phyloP scores from a whole-genome alignment of 2,797 vertebrate species.

The Sebastes alutus region DNA sequence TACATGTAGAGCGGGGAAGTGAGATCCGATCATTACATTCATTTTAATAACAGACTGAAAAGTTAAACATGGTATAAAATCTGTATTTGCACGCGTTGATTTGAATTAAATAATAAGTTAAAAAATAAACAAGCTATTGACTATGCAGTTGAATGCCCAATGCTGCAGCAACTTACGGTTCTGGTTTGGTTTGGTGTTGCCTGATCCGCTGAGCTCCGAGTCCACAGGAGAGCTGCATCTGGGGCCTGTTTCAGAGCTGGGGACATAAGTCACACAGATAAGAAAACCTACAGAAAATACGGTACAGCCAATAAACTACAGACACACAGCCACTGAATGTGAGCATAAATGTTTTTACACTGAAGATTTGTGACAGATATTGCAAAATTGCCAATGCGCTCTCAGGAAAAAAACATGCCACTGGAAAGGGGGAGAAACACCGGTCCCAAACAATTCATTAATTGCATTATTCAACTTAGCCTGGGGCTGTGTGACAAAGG shows the following conservation, averaged over 20 bases:
- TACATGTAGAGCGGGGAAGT: background rate
- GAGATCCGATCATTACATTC: background rate
- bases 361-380: too few relatives aligned
- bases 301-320: background rate
- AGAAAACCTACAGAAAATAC: slow-evolving; percentile 11
- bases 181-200: slow-evolving; percentile 74
- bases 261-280: slow-evolving; percentile 12
- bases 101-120: background rate
- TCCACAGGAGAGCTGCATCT: slow-evolving; percentile 91
- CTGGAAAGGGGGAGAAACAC: background rate
- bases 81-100: background rate
- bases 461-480: background rate
- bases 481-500: background rate
- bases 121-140: background rate
- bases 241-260: slow-evolving; percentile 91
- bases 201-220: slow-evolving; percentile 71
- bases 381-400: too few relatives aligned
- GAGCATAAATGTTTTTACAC: background rate
- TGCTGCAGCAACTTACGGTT: slow-evolving; percentile 81
- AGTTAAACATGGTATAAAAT: background rate
- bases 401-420: background rate
- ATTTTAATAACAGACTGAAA: background rate
- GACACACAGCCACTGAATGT: background rate
- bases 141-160: background rate
- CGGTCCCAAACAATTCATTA: background rate